Evolutionary conservation across 2,113 vertebrate genomes (phyloP).

Genomic region (Paraplagusia blochii): DNA sequence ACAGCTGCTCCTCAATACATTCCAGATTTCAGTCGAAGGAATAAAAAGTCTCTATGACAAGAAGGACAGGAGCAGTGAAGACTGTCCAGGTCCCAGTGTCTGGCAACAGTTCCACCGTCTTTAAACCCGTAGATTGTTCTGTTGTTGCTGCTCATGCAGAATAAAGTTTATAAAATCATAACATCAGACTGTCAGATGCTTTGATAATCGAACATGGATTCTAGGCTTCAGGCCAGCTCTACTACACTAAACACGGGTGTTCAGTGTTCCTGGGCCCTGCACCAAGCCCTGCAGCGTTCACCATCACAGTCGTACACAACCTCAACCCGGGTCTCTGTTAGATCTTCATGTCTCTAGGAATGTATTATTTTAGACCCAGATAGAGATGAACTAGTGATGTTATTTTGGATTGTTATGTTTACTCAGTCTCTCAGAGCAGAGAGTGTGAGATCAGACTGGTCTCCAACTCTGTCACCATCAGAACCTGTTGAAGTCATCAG

Average conservation of each 20-base stretch:
- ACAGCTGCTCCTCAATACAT: conserved; percentile 41
- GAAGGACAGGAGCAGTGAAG: conserved; percentile 2
- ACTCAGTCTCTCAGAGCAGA: neutral
- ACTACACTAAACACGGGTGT: conserved; percentile 30
- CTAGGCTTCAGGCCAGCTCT: conserved; percentile 43
- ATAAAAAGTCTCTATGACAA: neutral
- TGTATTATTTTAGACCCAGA: too few species aligned
- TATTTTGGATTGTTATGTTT: too few species aligned
- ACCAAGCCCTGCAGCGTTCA: conserved; percentile 41
- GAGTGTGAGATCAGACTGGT: neutral
- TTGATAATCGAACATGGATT: conserved; percentile 11
- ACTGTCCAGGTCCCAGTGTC: too few species aligned
- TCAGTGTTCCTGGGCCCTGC: conserved; percentile 41
- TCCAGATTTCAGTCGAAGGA: conserved; percentile 19
- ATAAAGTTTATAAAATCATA: neutral
- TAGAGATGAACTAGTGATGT: too few species aligned
- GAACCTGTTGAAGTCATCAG: conserved; percentile 47
- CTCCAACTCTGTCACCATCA: conserved; percentile 3
- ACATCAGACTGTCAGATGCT: conserved; percentile 1
- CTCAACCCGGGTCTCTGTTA: conserved; percentile 1
- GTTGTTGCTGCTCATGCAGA: neutral
- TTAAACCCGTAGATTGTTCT: neutral
- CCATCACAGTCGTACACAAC: conserved; percentile 27
- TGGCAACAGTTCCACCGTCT: too few species aligned
- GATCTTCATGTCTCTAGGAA: too few species aligned